Evolutionary conservation across 37 sponge, comb jelly and placozoan genomes (phyloP).

Genomic region (Corticium candelabrum): DNA sequence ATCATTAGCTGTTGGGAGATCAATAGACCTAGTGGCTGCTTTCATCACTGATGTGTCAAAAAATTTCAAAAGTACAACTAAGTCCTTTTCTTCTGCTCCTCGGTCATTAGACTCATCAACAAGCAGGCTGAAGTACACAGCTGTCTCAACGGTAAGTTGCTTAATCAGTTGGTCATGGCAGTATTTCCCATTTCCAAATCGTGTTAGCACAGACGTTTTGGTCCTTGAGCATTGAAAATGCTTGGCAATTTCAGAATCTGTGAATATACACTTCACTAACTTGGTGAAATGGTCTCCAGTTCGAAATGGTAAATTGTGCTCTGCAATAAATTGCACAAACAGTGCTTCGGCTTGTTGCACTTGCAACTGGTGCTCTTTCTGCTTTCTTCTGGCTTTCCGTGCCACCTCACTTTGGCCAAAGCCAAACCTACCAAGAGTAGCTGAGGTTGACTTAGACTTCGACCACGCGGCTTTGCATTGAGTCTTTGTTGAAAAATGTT

Average conservation of each 20-base stretch:
- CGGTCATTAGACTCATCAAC: neutral
- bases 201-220: conserved; percentile 7
- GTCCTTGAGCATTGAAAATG: conserved; percentile 13
- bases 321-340: conserved; percentile 25
- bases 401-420: no score
- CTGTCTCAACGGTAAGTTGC: neutral
- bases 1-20: neutral
- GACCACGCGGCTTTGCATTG: no score
- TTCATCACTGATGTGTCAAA: neutral
- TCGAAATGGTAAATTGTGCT: conserved; percentile 11
- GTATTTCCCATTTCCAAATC: neutral
- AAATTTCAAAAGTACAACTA: neutral
- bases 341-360: no score
- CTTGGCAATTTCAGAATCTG: conserved; percentile 23
- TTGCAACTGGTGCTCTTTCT: no score
- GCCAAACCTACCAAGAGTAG: no score
- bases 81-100: neutral
- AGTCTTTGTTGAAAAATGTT: no score
- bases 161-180: neutral
- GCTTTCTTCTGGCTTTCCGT: no score
- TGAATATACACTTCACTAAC: conserved; percentile 6
- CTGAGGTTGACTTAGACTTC: no score
- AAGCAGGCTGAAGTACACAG: neutral
- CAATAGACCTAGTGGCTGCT: neutral
- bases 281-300: conserved; percentile 13